Base-by-base conservation (phyloP, 2,113 vertebrate species). In the Scomber colias region DNA sequence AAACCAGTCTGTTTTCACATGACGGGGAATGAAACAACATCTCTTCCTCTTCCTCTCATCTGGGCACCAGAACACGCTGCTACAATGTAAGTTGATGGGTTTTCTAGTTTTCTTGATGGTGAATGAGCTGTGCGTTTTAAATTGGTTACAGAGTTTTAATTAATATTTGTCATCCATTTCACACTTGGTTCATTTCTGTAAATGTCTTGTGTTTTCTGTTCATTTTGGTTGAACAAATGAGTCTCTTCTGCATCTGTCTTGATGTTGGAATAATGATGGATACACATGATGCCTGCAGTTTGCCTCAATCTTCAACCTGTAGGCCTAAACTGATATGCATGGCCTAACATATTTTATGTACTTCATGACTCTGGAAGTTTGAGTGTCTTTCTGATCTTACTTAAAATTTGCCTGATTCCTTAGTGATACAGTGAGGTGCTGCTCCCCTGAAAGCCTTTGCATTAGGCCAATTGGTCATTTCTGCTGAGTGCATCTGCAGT, bases 1-100 rank as follows among this genome's bases (percentile, higher is more conserved):
- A 70, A 21, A 56, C 67, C 80, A 72, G 81, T 91, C 93, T 92
- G 87, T 94, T 91, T 83, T 63, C 93, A 82, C 92, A 67, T 82
- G 85, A 74, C 76, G 31, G 59, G 71, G 79, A 88, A 61, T 81
- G 85, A 75, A 75, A 73, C 84, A 90, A 62, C 89, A 87, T 79
- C 89, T 90, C 83, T n/a, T 60, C 44, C 55, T 54, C 53, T 3
- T 14, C 51, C 59, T 66, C 10, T 66, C 57, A 21, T 6, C 2
- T 21, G 63, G 44, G 49, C 44, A 67, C 16, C 69, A 63, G 16
- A 56, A 71, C 71, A n/a, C 59, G 60, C 49, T 68, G 66, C 74
- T 62, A 5, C 67, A 69, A 40, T 60, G 90, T 92, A 76, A 93
- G 89, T 83, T 67, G 3, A 68, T 19, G 14, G 1, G 11, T 27